Evolutionary conservation across 2,113 vertebrate genomes (phyloP), one percentile per base, ranked within the genome.

Genomic region (Hylia prasina): DNA sequence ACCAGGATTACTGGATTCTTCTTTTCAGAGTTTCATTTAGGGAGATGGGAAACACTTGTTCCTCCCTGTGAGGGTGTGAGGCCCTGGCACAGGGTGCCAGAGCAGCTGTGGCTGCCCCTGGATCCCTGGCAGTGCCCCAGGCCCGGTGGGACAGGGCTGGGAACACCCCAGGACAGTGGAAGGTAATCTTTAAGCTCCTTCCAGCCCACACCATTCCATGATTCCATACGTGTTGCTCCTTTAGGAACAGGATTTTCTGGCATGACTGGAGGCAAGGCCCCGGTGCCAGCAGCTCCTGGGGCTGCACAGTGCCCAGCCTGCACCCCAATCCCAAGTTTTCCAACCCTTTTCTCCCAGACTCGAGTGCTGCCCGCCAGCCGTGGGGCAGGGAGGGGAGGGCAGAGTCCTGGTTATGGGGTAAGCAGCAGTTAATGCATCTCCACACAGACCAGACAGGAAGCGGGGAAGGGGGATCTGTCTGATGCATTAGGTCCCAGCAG

Each of bases 381-480:
- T 17, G 76, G 87, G 68, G 51, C 44, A n/a, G 11, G 87, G 72
- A 72, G 68, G 91, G 90, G 72, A 93, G 82, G 95, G 96, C 84
- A 92, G 90, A 93, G 93, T 95, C 71, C 63, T 14, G 94, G 76
- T 73, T 25, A 96, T 69, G 96, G 96, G 97, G 81, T 89, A 97
- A 98, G 98, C 98, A 44, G 98, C 97, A 58, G 93, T 97, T 94
- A 98, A 98, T 97, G 98, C 98, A 97, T 97, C 98, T 97, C 97
- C 96, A 94, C 96, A 97, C 97, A 98, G 96, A 96, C 92, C 95
- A 76, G 83, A 92, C 89, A 90, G 94, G 96, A 95, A 98, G 98
- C 97, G 15, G 94, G 89, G 88, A 18, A 69, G 82, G 88, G 91
- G 72, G 95, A 95, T 92, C 89, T 93, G 93, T 85, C 96, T 15